Evolutionary conservation across 2,113 vertebrate species (phyloP).

Genomic region (Hyperopisus bebe): DNA sequence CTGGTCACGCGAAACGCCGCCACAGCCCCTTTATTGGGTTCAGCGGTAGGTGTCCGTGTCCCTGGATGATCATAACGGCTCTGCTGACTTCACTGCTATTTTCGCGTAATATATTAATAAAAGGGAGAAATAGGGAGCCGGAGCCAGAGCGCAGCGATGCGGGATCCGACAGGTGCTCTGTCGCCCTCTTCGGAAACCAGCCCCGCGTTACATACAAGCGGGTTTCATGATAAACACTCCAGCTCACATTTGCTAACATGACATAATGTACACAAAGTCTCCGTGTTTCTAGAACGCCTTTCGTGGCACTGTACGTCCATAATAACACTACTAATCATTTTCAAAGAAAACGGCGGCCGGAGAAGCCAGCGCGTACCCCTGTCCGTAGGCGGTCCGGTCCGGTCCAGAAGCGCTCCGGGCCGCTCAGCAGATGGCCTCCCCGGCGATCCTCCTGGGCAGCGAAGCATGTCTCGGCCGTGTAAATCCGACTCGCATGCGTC

Average conservation of each 20-base stretch:
- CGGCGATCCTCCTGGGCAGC: slow-evolving; percentile 25
- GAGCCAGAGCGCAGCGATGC: not conserved
- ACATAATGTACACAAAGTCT: too few species aligned
- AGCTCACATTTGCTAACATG: not conserved
- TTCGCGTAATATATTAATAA: not conserved
- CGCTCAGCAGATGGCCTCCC: slow-evolving; percentile 16
- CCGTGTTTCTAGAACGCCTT: not conserved
- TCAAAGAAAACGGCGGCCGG: not conserved
- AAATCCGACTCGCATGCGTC: slow-evolving; percentile 37
- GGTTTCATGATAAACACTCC: not conserved
- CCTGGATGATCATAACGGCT: not conserved
- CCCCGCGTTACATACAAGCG: not conserved
- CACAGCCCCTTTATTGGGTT: not conserved
- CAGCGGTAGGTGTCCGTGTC: not conserved
- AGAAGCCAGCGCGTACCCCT: slow-evolving; percentile 40
- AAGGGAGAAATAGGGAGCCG: not conserved
- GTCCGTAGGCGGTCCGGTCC: slow-evolving; percentile 28
- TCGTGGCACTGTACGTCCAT: too few species aligned
- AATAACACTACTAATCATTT: not conserved
- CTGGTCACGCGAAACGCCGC: not conserved
- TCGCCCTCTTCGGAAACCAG: slow-evolving; percentile 21
- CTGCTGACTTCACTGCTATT: not conserved
- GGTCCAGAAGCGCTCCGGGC: slow-evolving; percentile 35
- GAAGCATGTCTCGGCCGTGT: slow-evolving; percentile 31
- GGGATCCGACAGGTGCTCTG: slow-evolving; percentile 15